Conservation (phyloP, 1,140 invertebrate species). For the Aphelinus certus region DNA sequence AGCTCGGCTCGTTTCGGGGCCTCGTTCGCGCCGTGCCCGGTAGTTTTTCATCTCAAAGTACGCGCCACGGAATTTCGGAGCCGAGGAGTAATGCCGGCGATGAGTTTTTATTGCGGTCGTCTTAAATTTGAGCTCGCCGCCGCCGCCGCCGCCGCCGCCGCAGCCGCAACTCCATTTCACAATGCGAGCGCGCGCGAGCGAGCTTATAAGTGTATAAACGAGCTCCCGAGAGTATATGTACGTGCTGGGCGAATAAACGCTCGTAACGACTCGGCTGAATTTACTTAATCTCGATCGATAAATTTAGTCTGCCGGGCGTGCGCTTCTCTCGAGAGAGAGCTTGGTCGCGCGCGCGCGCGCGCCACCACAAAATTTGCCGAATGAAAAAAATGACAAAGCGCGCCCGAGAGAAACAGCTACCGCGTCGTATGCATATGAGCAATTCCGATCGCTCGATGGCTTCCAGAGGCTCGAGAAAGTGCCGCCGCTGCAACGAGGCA, state of each 20-base stretch:
- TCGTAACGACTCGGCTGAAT: neutral
- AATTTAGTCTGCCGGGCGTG: neutral
- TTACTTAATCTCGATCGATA: slow-evolving; percentile 5
- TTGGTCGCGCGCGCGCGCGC: no score
- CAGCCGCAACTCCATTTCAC: neutral
- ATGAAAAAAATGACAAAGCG: neutral
- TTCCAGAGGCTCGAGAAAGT: neutral
- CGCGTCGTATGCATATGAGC: no score
- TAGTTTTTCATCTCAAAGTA: slow-evolving; percentile 19
- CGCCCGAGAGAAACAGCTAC: neutral
- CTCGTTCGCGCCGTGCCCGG: neutral
- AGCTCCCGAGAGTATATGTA: neutral
- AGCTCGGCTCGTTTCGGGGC: no score
- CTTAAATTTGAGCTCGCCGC: neutral
- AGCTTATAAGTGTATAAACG: no score
- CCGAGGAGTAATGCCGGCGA: slow-evolving; percentile 1
- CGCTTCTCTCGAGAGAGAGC: no score
- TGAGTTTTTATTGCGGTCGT: slow-evolving; percentile 9
- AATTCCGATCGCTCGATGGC: neutral
- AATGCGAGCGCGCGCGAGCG: neutral
- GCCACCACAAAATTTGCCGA: neutral
- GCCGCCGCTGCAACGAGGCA: neutral
- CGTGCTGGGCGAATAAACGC: slow-evolving; percentile 1
- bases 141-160: neutral
- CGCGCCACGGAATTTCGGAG: neutral